Percentiles rank a stretch among this genome's conserved stretches.
Conservation (phyloP, 2,888 invertebrate genomes). For the Dolichopus griseipennis region DNA sequence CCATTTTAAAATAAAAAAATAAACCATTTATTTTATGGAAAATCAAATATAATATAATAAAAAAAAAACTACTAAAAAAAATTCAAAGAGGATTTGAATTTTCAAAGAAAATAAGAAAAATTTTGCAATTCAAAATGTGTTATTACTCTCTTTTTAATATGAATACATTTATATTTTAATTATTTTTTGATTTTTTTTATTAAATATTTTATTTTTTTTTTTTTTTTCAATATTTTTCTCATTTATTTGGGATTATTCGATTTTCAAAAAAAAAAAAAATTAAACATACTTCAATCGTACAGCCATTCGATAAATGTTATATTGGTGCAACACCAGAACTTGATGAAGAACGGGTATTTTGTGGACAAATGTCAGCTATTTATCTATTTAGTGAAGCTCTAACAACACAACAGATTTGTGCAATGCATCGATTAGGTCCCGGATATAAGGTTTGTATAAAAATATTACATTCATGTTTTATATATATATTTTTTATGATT, state of each 20-base stretch:
- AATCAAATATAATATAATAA: too few species aligned
- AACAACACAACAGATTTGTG: constrained; percentile 95
- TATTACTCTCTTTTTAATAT: too few species aligned
- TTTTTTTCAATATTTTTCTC: constrained; percentile 9
- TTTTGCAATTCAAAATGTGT: too few species aligned
- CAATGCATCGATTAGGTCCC: constrained; percentile 96
- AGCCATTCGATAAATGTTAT: constrained; percentile 99
- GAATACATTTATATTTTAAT: too few species aligned
- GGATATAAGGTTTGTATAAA: constrained; percentile 80
- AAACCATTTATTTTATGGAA: too few species aligned
- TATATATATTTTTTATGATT: neutral
- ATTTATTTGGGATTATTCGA: constrained; percentile 21
- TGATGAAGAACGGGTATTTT: constrained; percentile 95
- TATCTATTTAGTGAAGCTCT: constrained; percentile 97
- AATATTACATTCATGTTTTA: neutral
- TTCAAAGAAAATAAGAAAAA: too few species aligned
- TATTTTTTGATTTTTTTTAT: neutral
- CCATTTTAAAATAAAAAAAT: too few species aligned
- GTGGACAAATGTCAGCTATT: constrained; percentile 99
- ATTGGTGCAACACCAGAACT: constrained; percentile 96
- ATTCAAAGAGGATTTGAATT: too few species aligned
- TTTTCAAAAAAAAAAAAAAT: too few species aligned
- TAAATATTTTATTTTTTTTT: constrained; percentile 12
- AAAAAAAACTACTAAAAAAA: too few species aligned
- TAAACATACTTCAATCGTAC: too few species aligned